Evolutionary conservation across 2,113 vertebrate genomes (phyloP).

Genomic region (Solea solea): DNA sequence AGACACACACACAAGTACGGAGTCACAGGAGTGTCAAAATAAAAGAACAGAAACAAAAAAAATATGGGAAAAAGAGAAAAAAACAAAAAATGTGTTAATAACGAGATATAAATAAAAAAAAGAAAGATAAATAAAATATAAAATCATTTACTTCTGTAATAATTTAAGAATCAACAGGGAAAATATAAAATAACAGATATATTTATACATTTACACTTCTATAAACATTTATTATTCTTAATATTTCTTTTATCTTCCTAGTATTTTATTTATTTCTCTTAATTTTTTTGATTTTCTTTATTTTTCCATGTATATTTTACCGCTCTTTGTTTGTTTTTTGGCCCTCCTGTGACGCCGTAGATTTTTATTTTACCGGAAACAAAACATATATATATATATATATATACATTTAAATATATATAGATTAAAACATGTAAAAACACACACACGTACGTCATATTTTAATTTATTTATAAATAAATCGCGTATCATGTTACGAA

Average conservation of each 20-base stretch:
- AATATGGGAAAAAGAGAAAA: neutral
- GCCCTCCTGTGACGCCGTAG: neutral
- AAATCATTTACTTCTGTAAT: too few relatives aligned
- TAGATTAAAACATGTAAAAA: too few relatives aligned
- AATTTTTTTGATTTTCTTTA: neutral
- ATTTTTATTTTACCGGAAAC: too few relatives aligned
- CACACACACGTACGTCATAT: conserved; percentile 4
- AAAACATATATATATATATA: too few relatives aligned
- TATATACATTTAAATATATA: too few relatives aligned
- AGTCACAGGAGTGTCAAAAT: neutral
- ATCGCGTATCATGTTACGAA: conserved; percentile 55
- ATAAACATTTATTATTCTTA: neutral
- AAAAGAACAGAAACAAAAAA: neutral
- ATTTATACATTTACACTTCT: neutral
- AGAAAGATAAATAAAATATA: too few relatives aligned
- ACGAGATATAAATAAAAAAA: too few relatives aligned
- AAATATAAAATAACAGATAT: too few relatives aligned
- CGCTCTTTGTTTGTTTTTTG: neutral
- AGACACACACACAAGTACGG: neutral
- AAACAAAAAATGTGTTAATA: too few relatives aligned
- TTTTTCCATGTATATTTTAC: neutral
- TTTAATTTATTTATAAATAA: conserved; percentile 20
- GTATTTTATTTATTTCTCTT: neutral
- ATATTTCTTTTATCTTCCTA: neutral
- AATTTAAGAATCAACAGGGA: too few relatives aligned